Conservation (phyloP, 2,113 vertebrate species). For the Chaenogobius annularis region DNA sequence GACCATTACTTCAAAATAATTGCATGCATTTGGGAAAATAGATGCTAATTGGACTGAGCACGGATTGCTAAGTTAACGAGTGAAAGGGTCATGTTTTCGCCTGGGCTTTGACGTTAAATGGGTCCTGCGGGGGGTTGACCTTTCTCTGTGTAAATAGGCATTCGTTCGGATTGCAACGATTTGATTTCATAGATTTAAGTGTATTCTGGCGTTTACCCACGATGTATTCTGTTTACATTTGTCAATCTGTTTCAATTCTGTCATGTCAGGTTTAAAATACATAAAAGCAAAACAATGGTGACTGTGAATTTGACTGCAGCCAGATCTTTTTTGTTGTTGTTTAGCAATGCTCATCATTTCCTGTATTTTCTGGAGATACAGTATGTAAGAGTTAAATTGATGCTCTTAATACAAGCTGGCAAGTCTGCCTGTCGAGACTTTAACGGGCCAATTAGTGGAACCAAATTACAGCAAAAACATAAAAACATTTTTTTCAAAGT, state of each 20-base stretch:
- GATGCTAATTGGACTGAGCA: background rate
- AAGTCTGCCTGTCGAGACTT: background rate
- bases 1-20: background rate
- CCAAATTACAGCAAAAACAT: background rate
- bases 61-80: background rate
- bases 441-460: constrained; percentile 1
- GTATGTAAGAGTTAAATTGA: background rate
- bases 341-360: background rate
- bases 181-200: background rate
- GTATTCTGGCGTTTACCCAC: background rate
- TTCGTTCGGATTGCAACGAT: background rate
- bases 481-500: background rate
- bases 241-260: background rate
- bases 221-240: background rate
- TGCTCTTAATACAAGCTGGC: background rate
- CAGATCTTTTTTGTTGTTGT: background rate
- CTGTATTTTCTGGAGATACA: background rate
- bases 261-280: background rate
- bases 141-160: background rate
- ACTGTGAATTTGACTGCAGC: no score
- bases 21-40: no score
- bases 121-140: background rate
- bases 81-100: background rate
- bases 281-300: background rate
- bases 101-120: background rate